Conservation (phyloP, 2,888 invertebrate genomes). For the Myopa tessellatipennis region DNA sequence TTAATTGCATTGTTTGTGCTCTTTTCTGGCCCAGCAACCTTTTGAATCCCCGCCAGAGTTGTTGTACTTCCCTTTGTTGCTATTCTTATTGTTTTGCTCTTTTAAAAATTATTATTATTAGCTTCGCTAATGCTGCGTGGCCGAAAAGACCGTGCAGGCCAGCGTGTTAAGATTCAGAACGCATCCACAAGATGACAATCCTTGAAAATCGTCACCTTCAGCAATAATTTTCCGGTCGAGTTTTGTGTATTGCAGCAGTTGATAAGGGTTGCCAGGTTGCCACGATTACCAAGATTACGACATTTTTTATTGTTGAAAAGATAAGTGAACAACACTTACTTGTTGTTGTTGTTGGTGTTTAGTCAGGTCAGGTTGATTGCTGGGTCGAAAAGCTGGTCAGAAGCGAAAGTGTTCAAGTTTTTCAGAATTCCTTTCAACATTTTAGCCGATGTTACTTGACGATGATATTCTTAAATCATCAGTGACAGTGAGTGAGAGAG, state of each 20-base stretch:
- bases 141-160: background rate
- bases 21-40: background rate
- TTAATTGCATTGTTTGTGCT: constrained; percentile 1
- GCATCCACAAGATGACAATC: background rate
- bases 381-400: too few relatives aligned
- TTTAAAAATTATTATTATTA: background rate
- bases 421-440: too few relatives aligned
- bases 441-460: too few relatives aligned
- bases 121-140: background rate
- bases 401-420: too few relatives aligned
- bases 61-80: background rate
- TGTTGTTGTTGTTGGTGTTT: too few relatives aligned
- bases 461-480: too few relatives aligned
- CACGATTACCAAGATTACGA: background rate
- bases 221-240: background rate
- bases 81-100: background rate
- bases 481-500: too few relatives aligned
- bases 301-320: background rate
- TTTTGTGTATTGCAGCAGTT: background rate
- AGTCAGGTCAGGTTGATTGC: too few relatives aligned
- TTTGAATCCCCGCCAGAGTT: background rate
- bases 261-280: constrained; percentile 10
- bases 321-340: background rate
- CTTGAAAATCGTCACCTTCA: background rate
- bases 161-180: constrained; percentile 16